phyloP scores from a whole-genome alignment of 2,797 vertebrate species.

The Lagorchestes hirsutus region DNA sequence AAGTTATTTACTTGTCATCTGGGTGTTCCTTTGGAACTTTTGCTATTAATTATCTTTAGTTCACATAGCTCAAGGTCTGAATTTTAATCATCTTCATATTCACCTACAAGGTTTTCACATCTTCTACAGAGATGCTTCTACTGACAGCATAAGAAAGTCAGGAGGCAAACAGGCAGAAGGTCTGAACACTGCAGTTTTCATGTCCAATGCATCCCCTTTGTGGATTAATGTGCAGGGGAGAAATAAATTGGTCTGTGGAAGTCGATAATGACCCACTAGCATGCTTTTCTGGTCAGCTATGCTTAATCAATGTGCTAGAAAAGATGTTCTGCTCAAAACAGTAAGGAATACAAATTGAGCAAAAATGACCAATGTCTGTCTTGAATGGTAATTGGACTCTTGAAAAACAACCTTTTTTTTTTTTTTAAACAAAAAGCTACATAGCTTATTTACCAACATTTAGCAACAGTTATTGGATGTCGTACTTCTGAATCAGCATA shows the following conservation, averaged over 20 bases:
- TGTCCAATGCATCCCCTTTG: slow-evolving; percentile 74
- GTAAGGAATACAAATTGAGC: slow-evolving; percentile 58
- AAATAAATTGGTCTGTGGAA: slow-evolving; percentile 81
- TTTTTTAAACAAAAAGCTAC: neutral
- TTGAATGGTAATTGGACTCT: neutral
- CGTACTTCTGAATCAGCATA: slow-evolving; percentile 35
- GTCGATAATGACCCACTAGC: slow-evolving; percentile 74
- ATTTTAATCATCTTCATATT: slow-evolving; percentile 77
- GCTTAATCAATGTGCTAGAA: slow-evolving; percentile 76
- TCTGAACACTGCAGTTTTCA: slow-evolving; percentile 74
- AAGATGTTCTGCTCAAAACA: slow-evolving; percentile 75
- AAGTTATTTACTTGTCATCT: slow-evolving; percentile 72
- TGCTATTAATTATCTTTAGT: slow-evolving; percentile 73
- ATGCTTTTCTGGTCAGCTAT: slow-evolving; percentile 74
- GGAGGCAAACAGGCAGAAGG: slow-evolving; percentile 74
- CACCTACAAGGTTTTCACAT: slow-evolving; percentile 51
- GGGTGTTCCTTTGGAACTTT: slow-evolving; percentile 69
- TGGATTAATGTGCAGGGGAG: slow-evolving; percentile 76
- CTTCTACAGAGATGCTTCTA: slow-evolving; percentile 50
- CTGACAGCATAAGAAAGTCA: slow-evolving; percentile 68
- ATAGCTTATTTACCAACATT: slow-evolving; percentile 18
- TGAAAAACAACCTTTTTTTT: slow-evolving; percentile 9
- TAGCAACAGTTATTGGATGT: neutral
- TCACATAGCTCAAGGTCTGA: slow-evolving; percentile 65
- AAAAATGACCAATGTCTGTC: neutral